Percentiles rank a stretch among this genome's conserved stretches.
phyloP scores from a whole-genome alignment of 2,797 vertebrate genomes.

The Botia kubotai region DNA sequence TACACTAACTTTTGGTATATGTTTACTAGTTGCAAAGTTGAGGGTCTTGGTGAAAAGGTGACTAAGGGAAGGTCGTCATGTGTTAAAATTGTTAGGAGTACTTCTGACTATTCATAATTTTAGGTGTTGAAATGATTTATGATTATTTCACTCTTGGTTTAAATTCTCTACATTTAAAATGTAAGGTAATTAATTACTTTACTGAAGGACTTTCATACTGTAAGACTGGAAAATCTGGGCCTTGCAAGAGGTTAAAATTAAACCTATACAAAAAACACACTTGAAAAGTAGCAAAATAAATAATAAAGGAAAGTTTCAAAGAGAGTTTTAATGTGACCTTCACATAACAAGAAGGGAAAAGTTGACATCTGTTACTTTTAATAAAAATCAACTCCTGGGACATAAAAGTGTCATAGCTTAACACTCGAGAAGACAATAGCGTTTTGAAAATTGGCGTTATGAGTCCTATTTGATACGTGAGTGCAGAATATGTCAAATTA shows the following conservation, averaged over 20 bases:
- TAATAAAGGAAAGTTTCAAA: background rate
- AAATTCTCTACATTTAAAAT: no score
- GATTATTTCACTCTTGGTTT: no score
- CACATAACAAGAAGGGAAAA: background rate
- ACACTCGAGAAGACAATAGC: background rate
- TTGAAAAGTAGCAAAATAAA: background rate
- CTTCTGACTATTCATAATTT: no score
- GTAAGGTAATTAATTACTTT: background rate
- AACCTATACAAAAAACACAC: no score
- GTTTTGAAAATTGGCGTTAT: background rate
- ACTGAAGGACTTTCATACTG: background rate
- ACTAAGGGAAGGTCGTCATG: no score
- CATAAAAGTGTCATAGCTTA: background rate
- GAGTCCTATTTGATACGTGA: constrained; percentile 6
- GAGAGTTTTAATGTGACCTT: background rate
- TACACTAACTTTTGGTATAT: no score
- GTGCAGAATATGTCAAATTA: constrained; percentile 41
- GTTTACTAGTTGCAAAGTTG: no score
- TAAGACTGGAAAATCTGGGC: background rate
- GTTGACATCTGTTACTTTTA: background rate
- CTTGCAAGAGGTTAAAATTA: background rate
- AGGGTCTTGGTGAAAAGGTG: no score
- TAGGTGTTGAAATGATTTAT: no score
- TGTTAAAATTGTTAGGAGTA: no score
- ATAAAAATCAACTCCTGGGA: background rate